Percentiles rank a stretch among this genome's conserved stretches.
phyloP scores from a whole-genome alignment of 1,140 invertebrate species.

The Octopus sinensis region DNA sequence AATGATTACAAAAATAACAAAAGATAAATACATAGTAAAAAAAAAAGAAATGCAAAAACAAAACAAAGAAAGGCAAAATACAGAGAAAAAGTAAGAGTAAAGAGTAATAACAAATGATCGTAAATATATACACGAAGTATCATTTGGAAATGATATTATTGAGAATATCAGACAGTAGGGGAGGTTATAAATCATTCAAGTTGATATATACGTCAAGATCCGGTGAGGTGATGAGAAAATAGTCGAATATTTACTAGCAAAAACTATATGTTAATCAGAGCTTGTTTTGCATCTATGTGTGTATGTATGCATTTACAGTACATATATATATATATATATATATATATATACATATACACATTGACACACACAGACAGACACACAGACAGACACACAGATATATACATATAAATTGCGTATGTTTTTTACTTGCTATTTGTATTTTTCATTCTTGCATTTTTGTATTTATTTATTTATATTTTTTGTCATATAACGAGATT shows the following conservation, averaged over 20 bases:
- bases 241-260: neutral
- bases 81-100: neutral
- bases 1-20: neutral
- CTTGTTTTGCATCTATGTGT: neutral
- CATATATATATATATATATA: conserved; percentile 10
- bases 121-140: neutral
- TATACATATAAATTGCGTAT: neutral
- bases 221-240: neutral
- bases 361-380: neutral
- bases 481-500: too few species aligned
- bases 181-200: neutral
- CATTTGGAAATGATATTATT: neutral
- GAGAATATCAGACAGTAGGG: neutral
- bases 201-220: too few species aligned
- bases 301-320: neutral
- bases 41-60: neutral
- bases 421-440: too few species aligned
- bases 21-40: neutral
- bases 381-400: neutral
- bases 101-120: neutral
- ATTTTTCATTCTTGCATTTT: too few species aligned
- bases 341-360: neutral
- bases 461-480: too few species aligned
- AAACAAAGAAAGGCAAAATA: neutral
- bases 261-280: neutral